A percentile compares a stretch with the other conserved stretches of the same genome.
phyloP scores from a whole-genome alignment of 1,140 invertebrate species.

The Lanistes nyassanus region DNA sequence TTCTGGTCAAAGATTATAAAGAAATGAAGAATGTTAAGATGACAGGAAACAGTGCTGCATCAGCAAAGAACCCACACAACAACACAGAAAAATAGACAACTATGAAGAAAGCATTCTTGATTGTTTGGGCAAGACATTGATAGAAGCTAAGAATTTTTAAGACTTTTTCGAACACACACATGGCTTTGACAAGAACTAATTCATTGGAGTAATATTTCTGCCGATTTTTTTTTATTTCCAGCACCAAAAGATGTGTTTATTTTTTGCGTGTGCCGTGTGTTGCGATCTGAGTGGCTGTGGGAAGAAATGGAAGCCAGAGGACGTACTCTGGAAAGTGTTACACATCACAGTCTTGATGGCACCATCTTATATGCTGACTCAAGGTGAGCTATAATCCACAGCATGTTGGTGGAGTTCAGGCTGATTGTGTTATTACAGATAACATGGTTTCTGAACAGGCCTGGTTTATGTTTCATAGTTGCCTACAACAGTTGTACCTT shows the following conservation, averaged over 20 bases:
- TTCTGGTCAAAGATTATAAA: too few species aligned
- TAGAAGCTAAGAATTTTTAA: not conserved
- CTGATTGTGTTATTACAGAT: too few species aligned
- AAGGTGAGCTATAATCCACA: not conserved
- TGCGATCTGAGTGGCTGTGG: constrained; percentile 6
- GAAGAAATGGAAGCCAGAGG: constrained; percentile 4
- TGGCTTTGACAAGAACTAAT: not conserved
- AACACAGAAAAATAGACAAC: constrained; percentile 1
- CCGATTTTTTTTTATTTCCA: not conserved
- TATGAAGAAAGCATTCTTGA: not conserved
- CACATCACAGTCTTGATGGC: constrained; percentile 18
- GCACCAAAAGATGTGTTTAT: not conserved
- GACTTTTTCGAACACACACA: not conserved
- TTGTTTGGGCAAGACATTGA: not conserved
- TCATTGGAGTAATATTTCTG: not conserved
- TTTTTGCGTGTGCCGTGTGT: constrained; percentile 14
- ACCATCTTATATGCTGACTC: constrained; percentile 23
- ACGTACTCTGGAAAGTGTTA: constrained; percentile 2
- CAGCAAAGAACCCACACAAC: not conserved
- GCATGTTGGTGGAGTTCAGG: too few species aligned
- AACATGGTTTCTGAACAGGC: too few species aligned
- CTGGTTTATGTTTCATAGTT: too few species aligned
- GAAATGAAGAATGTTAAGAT: too few species aligned
- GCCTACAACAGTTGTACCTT: too few species aligned
- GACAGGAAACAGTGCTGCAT: too few species aligned